Base-by-base conservation (phyloP, 2,113 vertebrate genomes). In the Glaucomys volans region DNA sequence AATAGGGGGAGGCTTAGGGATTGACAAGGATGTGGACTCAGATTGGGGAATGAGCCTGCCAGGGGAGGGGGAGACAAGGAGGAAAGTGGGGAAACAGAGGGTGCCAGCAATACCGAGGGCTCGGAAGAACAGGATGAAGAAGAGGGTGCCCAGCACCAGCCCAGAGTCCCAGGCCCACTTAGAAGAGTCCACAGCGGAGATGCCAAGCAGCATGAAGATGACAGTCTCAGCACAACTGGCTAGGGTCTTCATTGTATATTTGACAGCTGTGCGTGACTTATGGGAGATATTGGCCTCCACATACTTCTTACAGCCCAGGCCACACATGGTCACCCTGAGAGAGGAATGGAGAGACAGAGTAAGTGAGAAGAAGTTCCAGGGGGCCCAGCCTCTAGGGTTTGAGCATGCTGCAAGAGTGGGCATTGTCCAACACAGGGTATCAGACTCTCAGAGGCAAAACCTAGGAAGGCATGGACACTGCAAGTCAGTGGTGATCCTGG, bases 281-380 rank as follows among this genome's bases (percentile, higher is more conserved):
- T 99, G 99, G 80, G 99, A 99, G 92, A 99, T 99, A 98, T 99
- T 99, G 96, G 99, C 99, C 98, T 99, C 99, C 97, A 99, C 99
- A 0, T 99, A 99, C 94, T 99, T 99, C 97, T 99, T 99, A 97
- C 99, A 99, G 84, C 99, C 99, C 92, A 99, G 98, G 54, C 99
- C 99, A 95, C 99, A 99, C 98, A 99, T 99, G 22, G 99, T 99
- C 98, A 99, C 99, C 54, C 99, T 99, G 97, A 76, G 64, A 85
- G 66, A 92, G 71, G 67, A 76, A 89, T 11, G 30, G 62, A 94
- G 72, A 95, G 47, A 93, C 3, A 89, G 26, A 17, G 18, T 24
- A 35, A 32, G 35, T 97, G 35, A 95, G 40, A 50, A 84, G n/a
- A 24, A 44, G 20, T 30, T 3, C 2, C 47, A 44, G 6, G 47